phyloP scores from a whole-genome alignment of 2,888 invertebrate species.

The Idaea straminata region DNA sequence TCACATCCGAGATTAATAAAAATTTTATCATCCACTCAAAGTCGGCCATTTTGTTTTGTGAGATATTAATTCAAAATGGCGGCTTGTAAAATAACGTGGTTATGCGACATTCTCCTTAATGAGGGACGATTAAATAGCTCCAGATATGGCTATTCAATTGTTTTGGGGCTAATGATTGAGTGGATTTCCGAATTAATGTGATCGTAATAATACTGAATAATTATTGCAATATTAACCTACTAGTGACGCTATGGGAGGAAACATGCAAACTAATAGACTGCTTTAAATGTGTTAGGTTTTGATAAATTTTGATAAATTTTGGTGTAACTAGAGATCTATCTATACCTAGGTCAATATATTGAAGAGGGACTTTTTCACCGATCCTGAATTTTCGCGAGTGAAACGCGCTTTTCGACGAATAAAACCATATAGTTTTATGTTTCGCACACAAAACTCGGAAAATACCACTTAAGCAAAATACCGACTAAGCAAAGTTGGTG shows the following conservation, averaged over 20 bases:
- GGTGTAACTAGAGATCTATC: too few species aligned
- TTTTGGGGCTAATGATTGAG: not conserved
- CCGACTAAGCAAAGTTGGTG: too few species aligned
- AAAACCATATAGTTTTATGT: too few species aligned
- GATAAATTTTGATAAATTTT: too few species aligned
- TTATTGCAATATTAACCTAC: not conserved
- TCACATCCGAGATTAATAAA: constrained; percentile 63
- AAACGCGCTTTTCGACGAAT: too few species aligned
- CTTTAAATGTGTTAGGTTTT: too few species aligned
- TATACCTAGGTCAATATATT: too few species aligned
- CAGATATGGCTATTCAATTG: constrained; percentile 13
- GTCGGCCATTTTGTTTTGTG: constrained; percentile 67
- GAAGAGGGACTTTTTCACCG: too few species aligned
- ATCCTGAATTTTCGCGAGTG: too few species aligned
- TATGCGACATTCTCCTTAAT: constrained; percentile 46
- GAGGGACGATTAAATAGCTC: constrained; percentile 69
- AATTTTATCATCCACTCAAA: constrained; percentile 55
- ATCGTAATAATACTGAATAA: not conserved
- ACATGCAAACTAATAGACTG: too few species aligned
- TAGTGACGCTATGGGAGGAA: not conserved
- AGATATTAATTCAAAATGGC: constrained; percentile 76
- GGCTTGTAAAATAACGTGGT: constrained; percentile 55
- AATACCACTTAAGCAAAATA: too few species aligned
- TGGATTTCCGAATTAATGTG: not conserved
- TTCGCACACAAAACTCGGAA: too few species aligned